Base-by-base conservation (phyloP, 2,888 invertebrate species). In the Leptinotarsa haldemani region DNA sequence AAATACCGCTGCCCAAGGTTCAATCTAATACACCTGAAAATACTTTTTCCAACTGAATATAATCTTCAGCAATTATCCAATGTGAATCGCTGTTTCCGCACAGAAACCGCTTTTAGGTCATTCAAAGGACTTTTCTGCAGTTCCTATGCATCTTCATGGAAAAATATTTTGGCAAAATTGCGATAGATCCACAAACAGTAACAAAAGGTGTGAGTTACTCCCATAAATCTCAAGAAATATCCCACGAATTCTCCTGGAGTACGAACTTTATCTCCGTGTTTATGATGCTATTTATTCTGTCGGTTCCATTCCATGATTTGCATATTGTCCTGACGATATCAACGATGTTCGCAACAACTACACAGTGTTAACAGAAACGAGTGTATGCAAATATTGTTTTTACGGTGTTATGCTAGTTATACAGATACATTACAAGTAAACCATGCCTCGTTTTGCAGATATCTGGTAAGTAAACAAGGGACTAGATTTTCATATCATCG, bases 281-380 rank as follows among this genome's bases (percentile, higher is more conserved):
- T n/a, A 40, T 30, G 40, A 5, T n/a, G 40, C 25, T 18, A 40
- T 61, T 40, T 5, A 40, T 40, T 61, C n/a, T 40, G 61, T n/a
- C 7, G 16, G 30, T 61, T 25, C 15, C 7, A 5, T 30, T 15
- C 30, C 16, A 7, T 61, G 61, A 61, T 61, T 61, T 61, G 61
- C 61, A 61, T 61, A 61, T 30, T 61, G n/a, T 61, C 30, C 30
- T 61, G 61, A 61, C 16, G n/a, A 40, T 40, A 30, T 61, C n/a
- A 40, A 40, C 61, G 18, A 40, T 15, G n/a, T 40, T 4, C 40
- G 16, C 25, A 61, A 61, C 40, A 61, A 40, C 61, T 25, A 9
- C 15, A 25, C n/a, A 12, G 18, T 61, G 61, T 61, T 30, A n/a
- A 61, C 40, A 30, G 61, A 4, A 16, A 61, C 18, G 61, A 61